Conservation (phyloP, 2,888 invertebrate species). For the Hirtodrosophila duncani region DNA sequence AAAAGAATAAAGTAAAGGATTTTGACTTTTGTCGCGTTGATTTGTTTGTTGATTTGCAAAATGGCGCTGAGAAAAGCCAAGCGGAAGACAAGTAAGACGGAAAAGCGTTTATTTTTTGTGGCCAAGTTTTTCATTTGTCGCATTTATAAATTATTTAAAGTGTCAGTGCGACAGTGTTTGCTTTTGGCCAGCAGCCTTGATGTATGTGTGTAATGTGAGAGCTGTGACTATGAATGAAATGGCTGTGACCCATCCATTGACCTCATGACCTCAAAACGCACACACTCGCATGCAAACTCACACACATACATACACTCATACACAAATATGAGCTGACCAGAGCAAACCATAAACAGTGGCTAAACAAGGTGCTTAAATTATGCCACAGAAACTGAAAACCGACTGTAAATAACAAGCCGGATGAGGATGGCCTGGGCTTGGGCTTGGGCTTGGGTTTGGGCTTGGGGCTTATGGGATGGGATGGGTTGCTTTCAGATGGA, state of each 20-base stretch:
- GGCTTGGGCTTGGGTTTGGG: constrained; percentile 6
- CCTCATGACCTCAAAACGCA: constrained; percentile 68
- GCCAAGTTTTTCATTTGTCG: constrained; percentile 64
- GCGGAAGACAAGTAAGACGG: constrained; percentile 25
- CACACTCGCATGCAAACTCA: constrained; percentile 23
- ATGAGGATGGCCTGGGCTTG: constrained; percentile 9
- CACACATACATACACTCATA: constrained; percentile 3
- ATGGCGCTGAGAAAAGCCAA: not conserved
- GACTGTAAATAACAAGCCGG: constrained; percentile 68
- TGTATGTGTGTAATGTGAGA: constrained; percentile 26
- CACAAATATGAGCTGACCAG: constrained; percentile 50
- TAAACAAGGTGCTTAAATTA: constrained; percentile 74
- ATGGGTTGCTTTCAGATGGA: not conserved
- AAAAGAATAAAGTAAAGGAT: constrained; percentile 37
- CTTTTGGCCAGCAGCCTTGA: constrained; percentile 19
- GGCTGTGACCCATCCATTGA: too few relatives aligned
- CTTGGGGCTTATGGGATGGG: too few relatives aligned
- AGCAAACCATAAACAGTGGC: constrained; percentile 72
- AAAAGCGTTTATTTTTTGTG: too few relatives aligned
- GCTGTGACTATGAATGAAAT: constrained; percentile 53
- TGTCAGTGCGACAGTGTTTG: constrained; percentile 43
- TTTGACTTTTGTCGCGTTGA: constrained; percentile 54
- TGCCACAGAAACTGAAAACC: constrained; percentile 70
- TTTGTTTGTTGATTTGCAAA: constrained; percentile 65
- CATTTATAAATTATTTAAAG: constrained; percentile 73